phyloP scores from a whole-genome alignment of 1,140 invertebrate species.

The Ephestia elutella region DNA sequence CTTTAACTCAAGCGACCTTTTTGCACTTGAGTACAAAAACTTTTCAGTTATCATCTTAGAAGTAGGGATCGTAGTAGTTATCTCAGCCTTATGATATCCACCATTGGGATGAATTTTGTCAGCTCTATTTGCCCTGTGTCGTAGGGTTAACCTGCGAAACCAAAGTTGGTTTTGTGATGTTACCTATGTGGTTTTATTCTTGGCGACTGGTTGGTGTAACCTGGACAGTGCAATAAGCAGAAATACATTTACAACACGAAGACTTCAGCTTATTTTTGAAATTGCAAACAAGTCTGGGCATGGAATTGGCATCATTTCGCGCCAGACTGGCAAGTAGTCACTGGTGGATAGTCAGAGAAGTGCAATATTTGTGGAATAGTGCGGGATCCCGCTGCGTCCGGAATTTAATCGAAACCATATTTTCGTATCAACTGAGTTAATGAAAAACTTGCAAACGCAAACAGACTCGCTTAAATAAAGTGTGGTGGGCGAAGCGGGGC shows the following conservation, averaged over 20 bases:
- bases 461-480: slow-evolving; percentile 1
- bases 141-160: no score
- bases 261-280: background rate
- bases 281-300: background rate
- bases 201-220: no score
- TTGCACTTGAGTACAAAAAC: no score
- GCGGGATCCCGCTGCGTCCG: background rate
- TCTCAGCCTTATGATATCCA: no score
- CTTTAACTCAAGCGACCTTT: no score
- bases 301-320: slow-evolving; percentile 7
- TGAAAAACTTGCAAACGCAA: slow-evolving; percentile 2
- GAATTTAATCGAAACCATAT: slow-evolving; percentile 5
- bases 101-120: no score
- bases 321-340: background rate
- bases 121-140: no score
- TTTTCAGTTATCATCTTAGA: no score
- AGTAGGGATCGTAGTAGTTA: no score
- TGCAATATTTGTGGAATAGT: background rate
- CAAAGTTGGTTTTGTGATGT: no score
- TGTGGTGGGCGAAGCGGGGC: background rate
- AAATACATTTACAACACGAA: background rate
- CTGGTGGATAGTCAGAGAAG: slow-evolving; percentile 5
- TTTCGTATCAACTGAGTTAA: slow-evolving; percentile 1
- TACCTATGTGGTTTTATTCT: no score
- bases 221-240: background rate